These are phyloP conservation scores for Mormyrops boulengeri DNA, from an alignment of 2,797 vertebrate species.

Conservation along the genomic window DNA sequence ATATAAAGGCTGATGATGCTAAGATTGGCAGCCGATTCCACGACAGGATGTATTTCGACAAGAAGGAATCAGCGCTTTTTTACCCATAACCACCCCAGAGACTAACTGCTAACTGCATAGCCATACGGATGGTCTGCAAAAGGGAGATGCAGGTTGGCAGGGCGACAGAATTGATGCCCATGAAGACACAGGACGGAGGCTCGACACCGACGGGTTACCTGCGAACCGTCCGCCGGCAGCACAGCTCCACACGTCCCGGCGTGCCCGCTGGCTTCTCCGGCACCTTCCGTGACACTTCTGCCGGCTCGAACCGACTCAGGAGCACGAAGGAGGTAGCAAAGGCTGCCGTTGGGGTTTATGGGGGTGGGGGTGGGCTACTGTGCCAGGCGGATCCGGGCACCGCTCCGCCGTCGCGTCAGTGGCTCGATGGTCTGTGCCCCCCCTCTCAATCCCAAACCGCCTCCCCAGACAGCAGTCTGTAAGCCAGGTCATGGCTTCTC, in stretches of 20 bases:
- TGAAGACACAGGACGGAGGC: neutral
- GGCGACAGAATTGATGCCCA: neutral
- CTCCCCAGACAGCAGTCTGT: neutral
- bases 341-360: neutral
- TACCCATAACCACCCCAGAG: neutral
- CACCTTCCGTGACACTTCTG: neutral
- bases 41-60: neutral
- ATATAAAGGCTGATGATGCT: conserved; percentile 25
- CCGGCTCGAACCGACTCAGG: neutral
- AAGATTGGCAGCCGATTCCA: neutral
- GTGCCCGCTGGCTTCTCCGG: neutral
- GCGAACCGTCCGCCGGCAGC: neutral
- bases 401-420: conserved; percentile 14
- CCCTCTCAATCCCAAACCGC: neutral
- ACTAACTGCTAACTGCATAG: neutral
- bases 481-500: neutral
- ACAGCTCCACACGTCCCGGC: neutral
- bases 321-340: neutral
- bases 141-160: neutral
- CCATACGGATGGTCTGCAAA: neutral
- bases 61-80: neutral
- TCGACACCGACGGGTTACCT: neutral
- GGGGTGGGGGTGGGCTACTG: neutral
- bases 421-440: neutral
- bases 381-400: neutral